Base-by-base conservation (phyloP, 2,113 vertebrate species). In the Ageneiosus marmoratus region DNA sequence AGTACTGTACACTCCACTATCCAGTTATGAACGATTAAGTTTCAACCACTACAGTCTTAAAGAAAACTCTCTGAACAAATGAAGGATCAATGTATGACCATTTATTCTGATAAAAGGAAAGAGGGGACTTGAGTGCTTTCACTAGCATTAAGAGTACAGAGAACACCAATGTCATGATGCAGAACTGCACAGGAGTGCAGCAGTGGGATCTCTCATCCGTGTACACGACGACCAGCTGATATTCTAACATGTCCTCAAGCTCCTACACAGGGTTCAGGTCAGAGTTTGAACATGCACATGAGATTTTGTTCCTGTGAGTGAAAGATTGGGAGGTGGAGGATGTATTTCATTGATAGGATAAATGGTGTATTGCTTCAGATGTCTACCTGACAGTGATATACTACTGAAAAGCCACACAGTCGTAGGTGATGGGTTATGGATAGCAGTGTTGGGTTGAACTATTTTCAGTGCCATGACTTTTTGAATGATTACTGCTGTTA, bases 341-440 rank as follows among this genome's bases (percentile, higher is more conserved):
- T 9, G 1, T 48, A n/a, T n/a, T n/a, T n/a, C n/a, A n/a, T 29
- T 22, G 80, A 32, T 29, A 32, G 2, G 51, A 37, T 41, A 73
- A 34, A 81, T 58, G 27, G 41, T 9, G 53, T 74, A 74, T 82
- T 82, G 80, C 70, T 75, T 82, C 55, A 82, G 22, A 82, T 74
- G 32, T 74, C 27, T 32, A 51, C 79, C 79, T 81, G 79, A 65
- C 34, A 12, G 12, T 55, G 22, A 53, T 32, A 53, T 18, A 1
- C n/a, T 46, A 46, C 41, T 46, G 41, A 72, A 48, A 46, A 32
- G 15, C 60, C 60, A 67, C 65, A 20, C 18, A 2, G 24, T 5
- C 46, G 70, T 29, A 51, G 46, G 48, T 32, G 72, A 27, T 27
- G 51, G 70, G 70, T 51, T 74, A 10, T 2, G 7, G 15, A 24